Evolutionary conservation across 2,888 invertebrate species (phyloP).

Genomic region (Liodrosophila aerea): DNA sequence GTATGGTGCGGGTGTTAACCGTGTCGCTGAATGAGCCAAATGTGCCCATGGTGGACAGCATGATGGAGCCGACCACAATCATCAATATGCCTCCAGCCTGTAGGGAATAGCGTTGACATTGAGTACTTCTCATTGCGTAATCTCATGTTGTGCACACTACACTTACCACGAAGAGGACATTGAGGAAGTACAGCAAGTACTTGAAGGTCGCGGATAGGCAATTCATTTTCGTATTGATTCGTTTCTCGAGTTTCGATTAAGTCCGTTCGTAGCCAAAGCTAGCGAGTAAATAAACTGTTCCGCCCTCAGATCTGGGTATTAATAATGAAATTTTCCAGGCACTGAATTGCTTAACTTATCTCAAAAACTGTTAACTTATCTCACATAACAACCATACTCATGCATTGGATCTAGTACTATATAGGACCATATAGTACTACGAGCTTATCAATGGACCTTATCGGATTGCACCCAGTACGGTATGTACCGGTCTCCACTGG

Average conservation of each 20-base stretch:
- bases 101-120: slow-evolving; percentile 50
- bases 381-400: slow-evolving; percentile 31
- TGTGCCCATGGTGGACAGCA: slow-evolving; percentile 85
- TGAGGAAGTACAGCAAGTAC: slow-evolving; percentile 79
- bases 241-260: slow-evolving; percentile 6
- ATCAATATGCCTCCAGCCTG: slow-evolving; percentile 89
- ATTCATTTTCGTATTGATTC: slow-evolving; percentile 69
- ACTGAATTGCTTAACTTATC: slow-evolving; percentile 38
- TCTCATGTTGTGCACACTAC: neutral
- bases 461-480: slow-evolving; percentile 36
- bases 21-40: slow-evolving; percentile 83
- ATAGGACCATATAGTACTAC: neutral
- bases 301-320: slow-evolving; percentile 34
- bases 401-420: slow-evolving; percentile 18
- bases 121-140: neutral
- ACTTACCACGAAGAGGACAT: slow-evolving; percentile 80
- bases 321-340: slow-evolving; percentile 46
- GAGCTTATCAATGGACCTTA: slow-evolving; percentile 56
- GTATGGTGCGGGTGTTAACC: slow-evolving; percentile 84
- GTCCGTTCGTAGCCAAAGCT: slow-evolving; percentile 42
- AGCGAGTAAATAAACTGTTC: slow-evolving; percentile 40
- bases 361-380: neutral
- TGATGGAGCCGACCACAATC: slow-evolving; percentile 87
- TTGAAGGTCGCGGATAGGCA: slow-evolving; percentile 75
- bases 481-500: slow-evolving; percentile 17